Percentiles rank a stretch among this genome's conserved stretches.
Conservation (phyloP, 2,113 vertebrate genomes). For the Oryzias woworae region DNA sequence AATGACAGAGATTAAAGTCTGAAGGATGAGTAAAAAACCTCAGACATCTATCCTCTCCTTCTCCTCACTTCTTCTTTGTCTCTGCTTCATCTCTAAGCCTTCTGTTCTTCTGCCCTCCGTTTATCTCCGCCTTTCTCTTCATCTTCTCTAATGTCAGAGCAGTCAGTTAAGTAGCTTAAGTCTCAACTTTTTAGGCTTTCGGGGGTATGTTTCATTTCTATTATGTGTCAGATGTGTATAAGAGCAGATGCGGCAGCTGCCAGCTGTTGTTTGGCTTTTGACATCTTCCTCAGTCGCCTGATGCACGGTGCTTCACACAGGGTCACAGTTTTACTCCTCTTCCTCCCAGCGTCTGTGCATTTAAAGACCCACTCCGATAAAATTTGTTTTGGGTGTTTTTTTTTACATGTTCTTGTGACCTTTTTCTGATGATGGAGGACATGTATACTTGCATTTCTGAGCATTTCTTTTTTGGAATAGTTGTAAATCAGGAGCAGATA, state of each 20-base stretch:
- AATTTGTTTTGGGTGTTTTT: no score
- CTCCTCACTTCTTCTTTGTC: not conserved
- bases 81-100: constrained; percentile 16
- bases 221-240: constrained; percentile 12
- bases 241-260: constrained; percentile 39
- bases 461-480: no score
- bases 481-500: no score
- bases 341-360: no score
- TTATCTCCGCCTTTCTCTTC: constrained; percentile 7
- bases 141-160: constrained; percentile 51
- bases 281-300: not conserved
- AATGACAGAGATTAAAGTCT: constrained; percentile 28
- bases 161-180: constrained; percentile 65
- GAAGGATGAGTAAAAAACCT: not conserved
- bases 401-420: no score
- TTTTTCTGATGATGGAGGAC: no score
- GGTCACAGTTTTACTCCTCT: no score
- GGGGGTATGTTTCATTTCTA: not conserved
- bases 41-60: constrained; percentile 10
- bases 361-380: no score
- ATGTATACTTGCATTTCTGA: no score
- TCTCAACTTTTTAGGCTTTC: constrained; percentile 33
- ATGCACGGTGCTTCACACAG: constrained; percentile 3
- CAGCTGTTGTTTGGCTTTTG: constrained; percentile 26
- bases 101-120: constrained; percentile 6